A percentile compares a stretch with the other conserved stretches of the same genome.
phyloP scores from a whole-genome alignment of 2,888 invertebrate genomes.

The Pherbina coryleti region DNA sequence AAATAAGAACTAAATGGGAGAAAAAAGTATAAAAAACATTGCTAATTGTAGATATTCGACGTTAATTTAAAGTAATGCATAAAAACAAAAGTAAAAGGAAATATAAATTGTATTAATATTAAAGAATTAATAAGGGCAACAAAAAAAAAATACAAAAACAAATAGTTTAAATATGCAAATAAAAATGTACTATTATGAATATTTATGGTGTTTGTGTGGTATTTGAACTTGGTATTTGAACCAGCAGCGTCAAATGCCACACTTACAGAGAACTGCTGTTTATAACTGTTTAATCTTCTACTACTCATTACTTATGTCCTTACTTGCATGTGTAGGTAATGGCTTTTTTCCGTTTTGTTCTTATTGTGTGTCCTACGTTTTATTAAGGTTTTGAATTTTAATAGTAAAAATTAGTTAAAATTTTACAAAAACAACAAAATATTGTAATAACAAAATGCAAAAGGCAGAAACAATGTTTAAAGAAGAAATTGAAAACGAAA shows the following conservation, averaged over 20 bases:
- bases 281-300: neutral
- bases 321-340: conserved; percentile 1
- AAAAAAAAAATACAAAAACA: conserved; percentile 22
- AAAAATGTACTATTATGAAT: conserved; percentile 21
- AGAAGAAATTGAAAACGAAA: neutral
- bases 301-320: conserved; percentile 7
- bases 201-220: neutral
- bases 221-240: conserved; percentile 20
- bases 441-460: neutral
- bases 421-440: conserved; percentile 18
- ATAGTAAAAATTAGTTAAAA: conserved; percentile 33
- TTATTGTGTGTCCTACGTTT: conserved; percentile 19
- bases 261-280: neutral
- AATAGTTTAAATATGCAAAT: conserved; percentile 15
- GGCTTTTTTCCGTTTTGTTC: neutral
- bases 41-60: conserved; percentile 31
- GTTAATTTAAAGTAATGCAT: conserved; percentile 12
- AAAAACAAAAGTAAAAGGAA: conserved; percentile 11
- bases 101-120: neutral
- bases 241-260: neutral
- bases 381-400: conserved; percentile 18
- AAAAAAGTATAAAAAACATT: neutral
- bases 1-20: no score
- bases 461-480: neutral
- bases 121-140: neutral